Evolutionary conservation across 2,888 invertebrate species (phyloP), one percentile per base, ranked within the genome.

Genomic region (Lathronympha strigana): DNA sequence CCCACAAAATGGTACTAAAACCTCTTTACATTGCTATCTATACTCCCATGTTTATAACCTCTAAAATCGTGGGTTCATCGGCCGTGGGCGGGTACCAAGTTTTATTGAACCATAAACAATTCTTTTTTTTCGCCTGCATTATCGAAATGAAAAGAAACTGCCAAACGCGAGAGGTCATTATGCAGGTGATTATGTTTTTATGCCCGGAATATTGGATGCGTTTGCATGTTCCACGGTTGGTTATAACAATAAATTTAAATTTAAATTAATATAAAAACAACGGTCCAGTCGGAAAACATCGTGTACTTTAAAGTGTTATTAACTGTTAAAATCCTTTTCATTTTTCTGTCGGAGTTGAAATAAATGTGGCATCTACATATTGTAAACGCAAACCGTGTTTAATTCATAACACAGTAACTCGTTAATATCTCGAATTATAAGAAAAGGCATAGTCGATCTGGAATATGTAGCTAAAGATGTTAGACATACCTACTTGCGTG

Each of bases 71-170:
- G 49, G 19, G 64, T 58, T 63, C 64, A 28, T 53, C 33, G 64
- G 45, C 64, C 64, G 51, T 11, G 25, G 58, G 36, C 64, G 64
- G 51, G n/a, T 45, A 21, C 33, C 38, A 33, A n/a, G 28, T 53
- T 64, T 51, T 64, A 53, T 60, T 53, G 58, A 2, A 45, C 58
- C 51, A 60, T 64, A 60, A 64, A 64, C 53, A 60, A 64, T 60
- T n/a, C n/a, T n/a, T n/a, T n/a, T n/a, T n/a, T n/a, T n/a, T 51
- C 31, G 43, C 28, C 51, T 58, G 51, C 50, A 51, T 45, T 58
- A 45, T 28, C 45, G 36, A 47, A 55, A 54, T 38, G 28, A 50
- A 50, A 53, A 53, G 15, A 49, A 38, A 57, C 31, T 21, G 25
- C 54, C 21, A 57, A 45, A 45, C 19, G 33, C 19, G 17, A 55